Base-by-base conservation (phyloP, 2,888 invertebrate species). In the Cloeon dipterum region DNA sequence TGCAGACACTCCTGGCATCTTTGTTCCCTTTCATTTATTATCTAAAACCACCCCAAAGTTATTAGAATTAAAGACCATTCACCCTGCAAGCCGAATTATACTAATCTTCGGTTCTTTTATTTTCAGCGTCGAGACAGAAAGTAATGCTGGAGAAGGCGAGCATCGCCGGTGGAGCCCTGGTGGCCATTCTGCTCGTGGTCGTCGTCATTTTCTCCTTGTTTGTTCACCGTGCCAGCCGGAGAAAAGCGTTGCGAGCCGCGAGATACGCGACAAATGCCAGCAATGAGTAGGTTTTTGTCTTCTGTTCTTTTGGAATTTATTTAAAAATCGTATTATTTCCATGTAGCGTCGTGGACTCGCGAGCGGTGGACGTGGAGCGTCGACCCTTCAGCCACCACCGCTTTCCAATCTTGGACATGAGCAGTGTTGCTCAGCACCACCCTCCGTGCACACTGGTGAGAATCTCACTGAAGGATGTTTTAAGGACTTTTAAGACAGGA, bases 91-190 rank as follows among this genome's bases (percentile, higher is more conserved):
- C 8, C n/a, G n/a, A 8, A 23, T 10, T n/a, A 23, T 23, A 23
- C 23, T 23, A 10, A 23, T 23, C 10, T 10, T n/a, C n/a, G 23
- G n/a, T 23, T 23, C n/a, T 23, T 23, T 8, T 23, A 25, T 23
- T 56, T 59, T 34, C 58, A 72, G 71, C 79, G 57, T 70, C 75
- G 53, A 70, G 77, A 58, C 73, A 74, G 54, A 73, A 74, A 58
- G 73, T 76, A 55, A 74, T 81, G 75, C 67, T 83, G 62, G 79
- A 82, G 65, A 81, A 76, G 52, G 83, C 83, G 52, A 77, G 78
- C 56, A 81, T 83, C 62, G 82, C 82, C 49, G 76, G 79, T 53
- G 81, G 81, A 53, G 81, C 77, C 51, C 75, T 75, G 46, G 63
- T 69, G 59, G 62, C 64, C 51, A 47, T 50, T 52, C 50, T 51